Evolutionary conservation across 1,140 invertebrate species (phyloP).

Genomic region (Philopotamus ludificatus): DNA sequence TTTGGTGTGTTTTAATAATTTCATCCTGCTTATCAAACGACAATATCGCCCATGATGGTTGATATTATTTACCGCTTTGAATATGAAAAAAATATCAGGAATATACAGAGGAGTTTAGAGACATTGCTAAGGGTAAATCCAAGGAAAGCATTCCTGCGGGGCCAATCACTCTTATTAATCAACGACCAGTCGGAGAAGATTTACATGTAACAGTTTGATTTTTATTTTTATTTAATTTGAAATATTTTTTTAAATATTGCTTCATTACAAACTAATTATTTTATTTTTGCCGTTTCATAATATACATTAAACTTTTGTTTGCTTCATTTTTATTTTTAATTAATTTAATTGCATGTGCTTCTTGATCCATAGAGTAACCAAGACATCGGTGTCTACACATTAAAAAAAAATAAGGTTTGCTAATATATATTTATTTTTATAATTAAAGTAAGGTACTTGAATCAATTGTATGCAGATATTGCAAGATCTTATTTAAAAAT

Average conservation of each 20-base stretch:
- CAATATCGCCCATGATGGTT: conserved; percentile 1
- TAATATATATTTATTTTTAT: too few species aligned
- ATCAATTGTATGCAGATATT: too few species aligned
- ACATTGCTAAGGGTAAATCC: conserved; percentile 91
- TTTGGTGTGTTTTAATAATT: neutral
- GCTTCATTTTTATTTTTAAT: conserved; percentile 31
- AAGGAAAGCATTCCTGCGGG: conserved; percentile 87
- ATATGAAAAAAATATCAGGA: conserved; percentile 71
- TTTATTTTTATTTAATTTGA: conserved; percentile 13
- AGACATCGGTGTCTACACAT: conserved; percentile 40
- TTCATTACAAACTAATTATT: neutral
- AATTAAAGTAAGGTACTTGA: too few species aligned
- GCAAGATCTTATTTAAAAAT: too few species aligned
- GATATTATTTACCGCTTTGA: neutral
- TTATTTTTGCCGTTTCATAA: neutral
- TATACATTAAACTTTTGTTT: conserved; percentile 16
- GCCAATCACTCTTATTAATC: conserved; percentile 94
- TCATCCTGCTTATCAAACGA: neutral
- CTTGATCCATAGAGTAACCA: conserved; percentile 35
- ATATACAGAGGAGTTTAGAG: conserved; percentile 94
- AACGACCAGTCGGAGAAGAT: conserved; percentile 91
- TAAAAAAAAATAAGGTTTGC: conserved; percentile 40
- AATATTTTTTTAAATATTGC: too few species aligned
- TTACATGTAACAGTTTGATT: conserved; percentile 72
- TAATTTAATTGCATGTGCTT: conserved; percentile 33